These are phyloP conservation scores for Manacus vitellinus DNA, from an alignment of 2,113 vertebrate species.

Conservation along the genomic window DNA sequence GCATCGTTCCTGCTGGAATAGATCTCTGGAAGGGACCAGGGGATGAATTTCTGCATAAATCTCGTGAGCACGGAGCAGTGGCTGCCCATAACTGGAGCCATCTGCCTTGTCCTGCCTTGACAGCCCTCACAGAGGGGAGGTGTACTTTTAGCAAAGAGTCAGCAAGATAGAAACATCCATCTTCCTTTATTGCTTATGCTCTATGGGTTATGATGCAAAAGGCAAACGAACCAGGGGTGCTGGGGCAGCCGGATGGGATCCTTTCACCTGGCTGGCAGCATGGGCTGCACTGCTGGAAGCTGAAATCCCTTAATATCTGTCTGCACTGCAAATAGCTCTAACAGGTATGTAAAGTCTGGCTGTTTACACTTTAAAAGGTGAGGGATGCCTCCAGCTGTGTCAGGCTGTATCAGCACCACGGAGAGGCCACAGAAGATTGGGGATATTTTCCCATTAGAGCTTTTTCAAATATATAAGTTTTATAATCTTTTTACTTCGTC, in stretches of 20 bases:
- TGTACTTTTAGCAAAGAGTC: background rate
- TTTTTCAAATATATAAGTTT: constrained; percentile 10
- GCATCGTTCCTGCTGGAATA: background rate
- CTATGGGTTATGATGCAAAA: background rate
- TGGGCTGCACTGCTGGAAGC: background rate
- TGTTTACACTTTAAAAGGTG: background rate
- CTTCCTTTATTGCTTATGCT: background rate
- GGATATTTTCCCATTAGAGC: constrained; percentile 27
- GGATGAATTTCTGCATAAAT: background rate
- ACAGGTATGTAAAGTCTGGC: background rate
- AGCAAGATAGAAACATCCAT: background rate
- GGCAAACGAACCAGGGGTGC: background rate
- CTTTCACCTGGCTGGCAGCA: background rate
- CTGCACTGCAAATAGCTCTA: background rate
- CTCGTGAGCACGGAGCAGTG: accelerated
- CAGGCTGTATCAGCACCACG: background rate
- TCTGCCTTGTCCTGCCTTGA: background rate
- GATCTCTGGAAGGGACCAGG: background rate
- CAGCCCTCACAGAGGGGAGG: background rate
- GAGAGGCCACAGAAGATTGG: background rate
- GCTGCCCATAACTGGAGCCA: background rate
- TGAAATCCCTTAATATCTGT: background rate
- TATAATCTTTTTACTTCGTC: constrained; percentile 5
- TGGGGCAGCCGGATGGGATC: background rate
- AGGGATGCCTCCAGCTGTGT: constrained; percentile 6